A percentile compares a stretch with the other conserved stretches of the same genome.
phyloP scores from a whole-genome alignment of 1,140 invertebrate species.

The Diorhabda elongata region DNA sequence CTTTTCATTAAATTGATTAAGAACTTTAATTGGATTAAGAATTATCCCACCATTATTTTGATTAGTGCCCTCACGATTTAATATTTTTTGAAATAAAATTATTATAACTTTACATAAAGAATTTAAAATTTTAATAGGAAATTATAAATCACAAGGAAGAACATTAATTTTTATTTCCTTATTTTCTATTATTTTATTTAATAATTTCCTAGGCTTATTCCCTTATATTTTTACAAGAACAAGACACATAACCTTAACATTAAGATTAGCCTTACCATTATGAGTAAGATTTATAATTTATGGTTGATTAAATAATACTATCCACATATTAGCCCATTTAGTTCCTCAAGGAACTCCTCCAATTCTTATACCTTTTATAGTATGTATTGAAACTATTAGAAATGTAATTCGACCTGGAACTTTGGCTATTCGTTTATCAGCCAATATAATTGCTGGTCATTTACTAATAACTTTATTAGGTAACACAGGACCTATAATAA shows the following conservation, averaged over 20 bases:
- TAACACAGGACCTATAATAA: no score
- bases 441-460: no score
- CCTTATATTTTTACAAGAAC: conserved; percentile 64
- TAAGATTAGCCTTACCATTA: conserved; percentile 53
- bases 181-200: conserved; percentile 56
- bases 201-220: conserved; percentile 62
- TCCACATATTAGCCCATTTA: no score
- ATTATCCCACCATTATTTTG: conserved; percentile 50
- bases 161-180: conserved; percentile 53
- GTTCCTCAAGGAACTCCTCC: no score
- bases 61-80: conserved; percentile 50
- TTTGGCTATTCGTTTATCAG: no score
- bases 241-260: conserved; percentile 55
- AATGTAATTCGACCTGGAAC: no score
- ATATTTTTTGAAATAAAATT: conserved; percentile 49
- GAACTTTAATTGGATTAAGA: conserved; percentile 48
- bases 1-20: conserved; percentile 54
- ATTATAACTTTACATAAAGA: conserved; percentile 49
- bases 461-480: no score
- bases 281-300: no score
- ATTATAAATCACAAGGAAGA: conserved; percentile 46
- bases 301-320: no score
- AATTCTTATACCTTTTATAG: no score
- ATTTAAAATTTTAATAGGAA: conserved; percentile 51
- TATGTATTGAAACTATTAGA: no score